Evolutionary conservation across 37 sponge, comb jelly and placozoan genomes (phyloP).

Genomic region (Ephydatia muelleri): DNA sequence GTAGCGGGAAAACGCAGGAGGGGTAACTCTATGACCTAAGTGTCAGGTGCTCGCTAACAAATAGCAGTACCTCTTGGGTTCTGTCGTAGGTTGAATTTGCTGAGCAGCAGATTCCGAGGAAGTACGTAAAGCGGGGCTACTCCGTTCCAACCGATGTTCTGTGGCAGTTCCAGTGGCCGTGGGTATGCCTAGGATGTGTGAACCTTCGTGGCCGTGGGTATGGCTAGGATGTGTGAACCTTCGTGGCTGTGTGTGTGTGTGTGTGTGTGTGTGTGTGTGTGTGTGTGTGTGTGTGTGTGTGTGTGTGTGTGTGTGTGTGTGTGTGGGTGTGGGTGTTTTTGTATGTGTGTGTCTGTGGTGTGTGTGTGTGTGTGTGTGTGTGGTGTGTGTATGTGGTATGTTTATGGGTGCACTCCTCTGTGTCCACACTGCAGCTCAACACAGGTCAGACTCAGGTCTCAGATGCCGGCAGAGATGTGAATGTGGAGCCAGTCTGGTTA

Average conservation of each 20-base stretch:
- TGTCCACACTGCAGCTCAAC: too few relatives aligned
- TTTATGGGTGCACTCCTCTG: too few relatives aligned
- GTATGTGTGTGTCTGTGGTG: too few relatives aligned
- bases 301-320: neutral
- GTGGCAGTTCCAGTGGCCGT: slow-evolving; percentile 2
- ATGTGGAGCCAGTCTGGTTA: slow-evolving; percentile 17
- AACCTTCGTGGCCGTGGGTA: neutral
- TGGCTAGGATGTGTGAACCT: neutral
- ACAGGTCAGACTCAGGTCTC: neutral
- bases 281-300: neutral
- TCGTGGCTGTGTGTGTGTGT: neutral
- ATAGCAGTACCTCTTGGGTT: too few relatives aligned
- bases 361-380: too few relatives aligned
- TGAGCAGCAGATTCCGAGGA: slow-evolving; percentile 8
- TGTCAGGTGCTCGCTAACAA: too few relatives aligned
- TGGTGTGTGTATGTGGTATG: too few relatives aligned
- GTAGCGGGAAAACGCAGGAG: neutral
- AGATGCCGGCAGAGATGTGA: neutral
- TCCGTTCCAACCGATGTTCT: neutral
- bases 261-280: neutral
- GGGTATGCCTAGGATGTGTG: neutral
- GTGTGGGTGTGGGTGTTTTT: too few relatives aligned
- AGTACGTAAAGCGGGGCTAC: neutral
- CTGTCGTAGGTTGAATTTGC: slow-evolving; percentile 11
- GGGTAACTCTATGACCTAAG: too few relatives aligned